phyloP scores from a whole-genome alignment of 2,797 vertebrate species.

The Anabacerthia variegaticeps region DNA sequence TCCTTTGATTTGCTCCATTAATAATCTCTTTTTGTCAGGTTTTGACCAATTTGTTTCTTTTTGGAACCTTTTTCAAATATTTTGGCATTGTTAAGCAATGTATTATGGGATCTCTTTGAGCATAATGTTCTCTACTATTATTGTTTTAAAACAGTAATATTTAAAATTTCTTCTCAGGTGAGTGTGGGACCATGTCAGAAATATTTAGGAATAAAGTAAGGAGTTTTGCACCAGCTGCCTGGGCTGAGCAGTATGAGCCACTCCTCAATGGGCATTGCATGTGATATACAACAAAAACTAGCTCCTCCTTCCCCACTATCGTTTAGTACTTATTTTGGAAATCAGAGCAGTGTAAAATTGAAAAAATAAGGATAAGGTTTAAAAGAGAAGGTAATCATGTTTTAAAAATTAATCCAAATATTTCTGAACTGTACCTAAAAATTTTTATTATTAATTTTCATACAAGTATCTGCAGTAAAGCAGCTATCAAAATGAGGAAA shows the following conservation, averaged over 20 bases:
- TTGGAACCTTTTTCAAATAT: background rate
- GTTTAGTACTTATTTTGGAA: background rate
- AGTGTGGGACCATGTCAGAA: background rate
- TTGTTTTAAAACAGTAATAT: background rate
- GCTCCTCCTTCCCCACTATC: background rate
- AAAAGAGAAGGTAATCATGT: background rate
- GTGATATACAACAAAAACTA: background rate
- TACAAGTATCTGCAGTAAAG: background rate
- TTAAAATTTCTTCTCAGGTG: background rate
- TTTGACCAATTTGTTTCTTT: background rate
- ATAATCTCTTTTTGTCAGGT: background rate
- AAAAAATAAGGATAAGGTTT: background rate
- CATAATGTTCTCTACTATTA: background rate
- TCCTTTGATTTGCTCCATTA: background rate
- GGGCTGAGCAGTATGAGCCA: background rate
- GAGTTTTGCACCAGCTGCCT: background rate
- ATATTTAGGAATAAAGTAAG: background rate
- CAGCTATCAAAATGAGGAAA: background rate
- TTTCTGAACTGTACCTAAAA: background rate
- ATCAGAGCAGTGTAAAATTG: background rate
- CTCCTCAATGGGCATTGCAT: accelerated
- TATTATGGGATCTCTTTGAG: background rate
- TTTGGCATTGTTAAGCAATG: background rate
- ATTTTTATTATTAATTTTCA: background rate
- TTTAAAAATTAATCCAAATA: background rate